phyloP scores from a whole-genome alignment of 2,888 invertebrate species.

The Nomada ferruginata region DNA sequence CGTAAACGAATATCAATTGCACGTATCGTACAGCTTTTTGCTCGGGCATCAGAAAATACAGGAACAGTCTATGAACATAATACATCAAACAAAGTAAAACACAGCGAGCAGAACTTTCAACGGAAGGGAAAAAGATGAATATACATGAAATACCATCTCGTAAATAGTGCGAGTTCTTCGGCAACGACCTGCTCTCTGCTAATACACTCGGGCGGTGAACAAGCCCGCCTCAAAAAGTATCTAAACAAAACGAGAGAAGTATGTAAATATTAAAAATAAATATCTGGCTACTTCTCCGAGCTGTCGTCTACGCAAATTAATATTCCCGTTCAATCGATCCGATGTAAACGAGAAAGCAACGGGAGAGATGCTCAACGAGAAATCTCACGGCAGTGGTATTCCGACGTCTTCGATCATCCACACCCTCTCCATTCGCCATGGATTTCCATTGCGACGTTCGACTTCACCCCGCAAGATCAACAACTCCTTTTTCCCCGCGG shows the following conservation, averaged over 20 bases:
- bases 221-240: conserved; percentile 3
- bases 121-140: neutral
- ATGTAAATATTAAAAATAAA: neutral
- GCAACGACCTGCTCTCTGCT: neutral
- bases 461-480: neutral
- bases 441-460: conserved; percentile 9
- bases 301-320: neutral
- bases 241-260: neutral
- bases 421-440: neutral
- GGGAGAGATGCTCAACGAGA: neutral
- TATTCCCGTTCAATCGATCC: conserved; percentile 18
- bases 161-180: conserved; percentile 12
- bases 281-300: conserved; percentile 5
- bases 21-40: too few species aligned
- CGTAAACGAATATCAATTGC: too few species aligned
- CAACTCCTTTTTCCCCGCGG: neutral
- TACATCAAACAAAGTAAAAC: neutral
- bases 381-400: neutral
- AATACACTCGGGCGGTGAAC: conserved; percentile 5
- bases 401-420: neutral
- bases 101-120: neutral
- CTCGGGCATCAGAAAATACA: neutral
- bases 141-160: conserved; percentile 12
- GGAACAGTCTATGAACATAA: neutral
- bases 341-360: neutral